These are phyloP conservation scores for Pseudachorutes palmiensis DNA, from an alignment of 1,140 invertebrate species.

Conservation along the genomic window DNA sequence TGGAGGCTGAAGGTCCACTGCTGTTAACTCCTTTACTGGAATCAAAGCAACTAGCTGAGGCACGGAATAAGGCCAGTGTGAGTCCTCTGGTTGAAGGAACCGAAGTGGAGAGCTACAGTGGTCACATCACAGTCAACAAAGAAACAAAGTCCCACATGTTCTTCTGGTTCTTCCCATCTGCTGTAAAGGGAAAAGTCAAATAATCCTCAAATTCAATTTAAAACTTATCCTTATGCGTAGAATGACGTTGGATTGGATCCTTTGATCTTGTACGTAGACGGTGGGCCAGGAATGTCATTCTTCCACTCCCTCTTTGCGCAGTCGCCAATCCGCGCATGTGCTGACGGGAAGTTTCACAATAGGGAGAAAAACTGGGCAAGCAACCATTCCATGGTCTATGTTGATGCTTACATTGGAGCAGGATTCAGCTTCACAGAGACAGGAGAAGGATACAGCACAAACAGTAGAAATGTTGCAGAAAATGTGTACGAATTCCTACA, in stretches of 20 bases:
- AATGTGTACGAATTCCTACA: conserved; percentile 4
- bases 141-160: conserved; percentile 46
- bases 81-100: background rate
- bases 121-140: conserved; percentile 44
- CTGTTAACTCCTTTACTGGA: background rate
- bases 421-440: conserved; percentile 26
- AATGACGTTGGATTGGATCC: no score
- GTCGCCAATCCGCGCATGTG: no score
- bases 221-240: no score
- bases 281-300: conserved; percentile 47
- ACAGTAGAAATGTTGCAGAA: background rate
- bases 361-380: background rate
- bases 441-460: conserved; percentile 14
- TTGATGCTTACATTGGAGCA: conserved; percentile 9
- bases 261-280: no score
- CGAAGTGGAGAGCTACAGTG: background rate
- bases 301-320: conserved; percentile 50
- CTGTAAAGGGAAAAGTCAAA: conserved; percentile 44
- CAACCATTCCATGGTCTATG: background rate
- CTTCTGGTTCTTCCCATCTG: conserved; percentile 48
- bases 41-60: background rate
- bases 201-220: conserved; percentile 51
- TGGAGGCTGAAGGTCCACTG: no score
- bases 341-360: no score
- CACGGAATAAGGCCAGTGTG: background rate